Evolutionary conservation across 2,113 vertebrate genomes (phyloP).

Genomic region (Vireo altiloquus): DNA sequence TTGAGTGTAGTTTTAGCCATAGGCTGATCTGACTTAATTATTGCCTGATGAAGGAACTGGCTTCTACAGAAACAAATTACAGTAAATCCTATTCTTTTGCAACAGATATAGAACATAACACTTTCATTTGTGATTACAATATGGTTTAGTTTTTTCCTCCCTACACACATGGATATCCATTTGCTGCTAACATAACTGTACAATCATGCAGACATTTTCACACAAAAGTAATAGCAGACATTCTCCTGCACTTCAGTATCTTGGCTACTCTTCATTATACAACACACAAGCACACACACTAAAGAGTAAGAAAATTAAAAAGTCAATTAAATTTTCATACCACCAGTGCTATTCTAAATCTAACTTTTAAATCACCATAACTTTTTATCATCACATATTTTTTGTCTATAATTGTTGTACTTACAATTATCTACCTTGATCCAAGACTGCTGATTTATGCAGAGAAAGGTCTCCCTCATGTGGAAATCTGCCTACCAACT

Average conservation of each 20-base stretch:
- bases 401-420: neutral
- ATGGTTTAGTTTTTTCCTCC: neutral
- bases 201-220: neutral
- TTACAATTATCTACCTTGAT: neutral
- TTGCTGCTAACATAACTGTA: neutral
- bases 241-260: neutral
- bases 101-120: neutral
- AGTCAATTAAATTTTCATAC: neutral
- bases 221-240: neutral
- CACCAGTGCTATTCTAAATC: neutral
- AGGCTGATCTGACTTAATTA: neutral
- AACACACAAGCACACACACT: neutral
- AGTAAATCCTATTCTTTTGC: neutral
- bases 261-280: neutral
- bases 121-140: neutral
- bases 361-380: neutral
- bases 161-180: neutral
- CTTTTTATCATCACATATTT: neutral
- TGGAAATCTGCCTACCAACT: conserved; percentile 13
- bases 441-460: neutral
- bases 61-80: neutral
- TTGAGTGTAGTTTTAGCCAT: neutral
- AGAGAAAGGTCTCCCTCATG: conserved; percentile 51
- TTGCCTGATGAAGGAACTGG: neutral
- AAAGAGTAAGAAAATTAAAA: neutral